Percentiles rank a stretch among this genome's conserved stretches.
Conservation (phyloP, 2,113 vertebrate species). For the Arvicanthis niloticus region DNA sequence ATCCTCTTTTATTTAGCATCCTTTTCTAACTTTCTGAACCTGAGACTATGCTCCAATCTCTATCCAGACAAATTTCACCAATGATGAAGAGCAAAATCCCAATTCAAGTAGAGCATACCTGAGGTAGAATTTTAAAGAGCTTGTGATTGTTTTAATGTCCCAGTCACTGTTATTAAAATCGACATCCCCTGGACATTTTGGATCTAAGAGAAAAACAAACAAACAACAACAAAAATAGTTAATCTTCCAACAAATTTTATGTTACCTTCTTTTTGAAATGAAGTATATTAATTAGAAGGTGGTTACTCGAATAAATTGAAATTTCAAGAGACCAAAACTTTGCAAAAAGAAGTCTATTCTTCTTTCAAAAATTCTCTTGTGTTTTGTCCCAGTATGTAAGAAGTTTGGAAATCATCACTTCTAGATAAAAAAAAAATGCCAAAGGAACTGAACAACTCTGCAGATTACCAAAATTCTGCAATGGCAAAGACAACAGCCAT, state of each 20-base stretch:
- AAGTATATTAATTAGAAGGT: slow-evolving; percentile 18
- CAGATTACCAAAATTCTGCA: background rate
- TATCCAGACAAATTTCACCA: background rate
- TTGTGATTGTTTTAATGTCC: slow-evolving; percentile 98
- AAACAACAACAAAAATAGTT: background rate
- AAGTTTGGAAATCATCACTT: slow-evolving; percentile 9
- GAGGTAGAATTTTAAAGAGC: slow-evolving; percentile 98
- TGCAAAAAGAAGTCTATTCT: background rate
- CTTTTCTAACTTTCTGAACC: background rate
- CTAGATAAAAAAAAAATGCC: background rate
- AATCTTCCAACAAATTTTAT: slow-evolving; percentile 18
- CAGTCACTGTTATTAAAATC: slow-evolving; percentile 93
- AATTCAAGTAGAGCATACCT: slow-evolving; percentile 87
- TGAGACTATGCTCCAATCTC: background rate
- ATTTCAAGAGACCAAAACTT: slow-evolving; percentile 32
- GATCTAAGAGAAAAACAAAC: slow-evolving; percentile 85
- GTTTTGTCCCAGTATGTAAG: slow-evolving; percentile 12
- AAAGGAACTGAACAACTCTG: background rate
- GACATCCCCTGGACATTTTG: slow-evolving; percentile 93
- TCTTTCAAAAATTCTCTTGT: background rate
- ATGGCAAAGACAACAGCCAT: background rate
- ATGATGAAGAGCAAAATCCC: slow-evolving; percentile 20
- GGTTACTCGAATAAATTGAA: background rate
- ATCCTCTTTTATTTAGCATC: slow-evolving; percentile 9
- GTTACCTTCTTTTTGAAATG: background rate